Percentiles rank a stretch among this genome's conserved stretches.
phyloP scores from a whole-genome alignment of 2,113 vertebrate genomes.

The Neolamprologus modestus region DNA sequence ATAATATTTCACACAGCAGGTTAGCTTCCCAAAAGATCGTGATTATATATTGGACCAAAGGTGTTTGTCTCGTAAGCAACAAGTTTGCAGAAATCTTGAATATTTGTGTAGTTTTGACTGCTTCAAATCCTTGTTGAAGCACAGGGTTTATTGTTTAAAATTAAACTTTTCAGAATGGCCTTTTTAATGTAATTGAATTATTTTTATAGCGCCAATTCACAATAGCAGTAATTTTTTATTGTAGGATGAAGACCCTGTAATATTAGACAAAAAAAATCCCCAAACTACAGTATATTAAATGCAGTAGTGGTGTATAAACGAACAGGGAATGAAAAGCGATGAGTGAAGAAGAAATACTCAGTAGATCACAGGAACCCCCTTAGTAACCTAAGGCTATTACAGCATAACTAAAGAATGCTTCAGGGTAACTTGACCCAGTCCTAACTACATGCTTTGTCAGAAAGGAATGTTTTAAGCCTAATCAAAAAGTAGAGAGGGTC shows the following conservation, averaged over 20 bases:
- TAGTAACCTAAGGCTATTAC: neutral
- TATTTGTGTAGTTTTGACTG: neutral
- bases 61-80: neutral
- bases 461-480: neutral
- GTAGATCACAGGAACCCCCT: neutral
- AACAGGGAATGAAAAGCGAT: neutral
- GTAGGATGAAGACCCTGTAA: neutral
- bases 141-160: neutral
- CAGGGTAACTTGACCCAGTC: neutral
- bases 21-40: neutral
- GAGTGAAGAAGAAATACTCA: neutral
- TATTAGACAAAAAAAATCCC: neutral
- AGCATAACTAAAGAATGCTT: neutral
- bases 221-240: neutral
- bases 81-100: neutral
- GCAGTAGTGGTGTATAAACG: neutral
- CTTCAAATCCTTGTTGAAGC: neutral
- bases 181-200: neutral
- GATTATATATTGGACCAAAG: neutral
- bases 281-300: neutral
- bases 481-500: neutral
- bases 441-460: neutral
- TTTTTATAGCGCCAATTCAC: neutral
- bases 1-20: neutral
- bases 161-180: neutral